Conservation (phyloP, 1,140 invertebrate genomes). For the Agrypnia vestita region DNA sequence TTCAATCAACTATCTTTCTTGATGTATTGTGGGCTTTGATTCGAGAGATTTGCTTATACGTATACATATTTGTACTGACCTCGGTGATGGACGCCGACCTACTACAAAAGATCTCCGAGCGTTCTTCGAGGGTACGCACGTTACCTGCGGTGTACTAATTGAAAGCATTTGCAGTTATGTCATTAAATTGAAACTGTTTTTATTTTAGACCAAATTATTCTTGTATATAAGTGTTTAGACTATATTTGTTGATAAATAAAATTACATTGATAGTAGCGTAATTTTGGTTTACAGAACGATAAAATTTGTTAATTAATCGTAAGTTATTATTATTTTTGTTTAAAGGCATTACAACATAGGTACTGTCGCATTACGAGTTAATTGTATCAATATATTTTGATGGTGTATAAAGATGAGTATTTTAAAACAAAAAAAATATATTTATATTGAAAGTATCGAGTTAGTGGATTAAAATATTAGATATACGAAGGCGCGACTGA, state of each 20-base stretch:
- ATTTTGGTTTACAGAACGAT: conserved; percentile 41
- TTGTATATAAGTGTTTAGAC: conserved; percentile 23
- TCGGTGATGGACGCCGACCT: too few species aligned
- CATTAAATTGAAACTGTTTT: conserved; percentile 10
- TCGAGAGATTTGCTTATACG: too few species aligned
- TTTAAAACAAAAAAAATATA: conserved; percentile 47
- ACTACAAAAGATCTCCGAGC: conserved; percentile 38
- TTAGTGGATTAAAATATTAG: conserved; percentile 38
- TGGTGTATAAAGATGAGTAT: conserved; percentile 39
- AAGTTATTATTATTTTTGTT: conserved; percentile 43
- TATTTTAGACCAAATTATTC: conserved; percentile 40
- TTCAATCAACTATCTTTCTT: too few species aligned
- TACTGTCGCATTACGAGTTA: neutral
- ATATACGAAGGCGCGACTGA: conserved; percentile 50
- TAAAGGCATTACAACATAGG: conserved; percentile 7
- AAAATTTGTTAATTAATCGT: conserved; percentile 49
- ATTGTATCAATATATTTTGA: neutral
- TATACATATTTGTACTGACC: too few species aligned
- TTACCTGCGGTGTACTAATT: conserved; percentile 16
- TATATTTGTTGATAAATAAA: conserved; percentile 22
- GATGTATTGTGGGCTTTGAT: too few species aligned
- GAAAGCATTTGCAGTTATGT: conserved; percentile 36
- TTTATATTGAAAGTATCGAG: conserved; percentile 42
- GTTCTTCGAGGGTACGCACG: conserved; percentile 15
- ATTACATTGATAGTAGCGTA: conserved; percentile 19